phyloP scores from a whole-genome alignment of 1,140 invertebrate genomes.

The Drosophila parvula region DNA sequence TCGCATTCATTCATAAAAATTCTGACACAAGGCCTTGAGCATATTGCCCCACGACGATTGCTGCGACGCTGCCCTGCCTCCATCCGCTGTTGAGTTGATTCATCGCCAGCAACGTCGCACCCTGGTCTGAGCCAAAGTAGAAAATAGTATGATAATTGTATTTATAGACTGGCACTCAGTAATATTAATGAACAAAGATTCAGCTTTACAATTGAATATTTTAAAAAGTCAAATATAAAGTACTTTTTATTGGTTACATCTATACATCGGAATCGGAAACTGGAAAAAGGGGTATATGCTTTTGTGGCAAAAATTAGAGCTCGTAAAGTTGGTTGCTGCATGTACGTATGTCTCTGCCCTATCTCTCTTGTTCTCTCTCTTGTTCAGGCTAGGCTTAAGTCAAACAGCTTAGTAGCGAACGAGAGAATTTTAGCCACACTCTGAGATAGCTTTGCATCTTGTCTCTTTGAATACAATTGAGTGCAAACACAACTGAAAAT shows the following conservation, averaged over 20 bases:
- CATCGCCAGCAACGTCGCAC: constrained; percentile 33
- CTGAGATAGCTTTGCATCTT: too few species aligned
- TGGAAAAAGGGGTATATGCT: neutral
- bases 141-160: constrained; percentile 4
- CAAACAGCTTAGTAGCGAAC: too few species aligned
- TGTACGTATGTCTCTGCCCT: too few species aligned
- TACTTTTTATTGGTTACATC: neutral
- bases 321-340: too few species aligned
- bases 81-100: constrained; percentile 47
- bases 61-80: constrained; percentile 35
- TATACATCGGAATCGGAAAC: neutral
- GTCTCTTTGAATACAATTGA: too few species aligned
- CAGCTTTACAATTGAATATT: neutral
- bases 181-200: neutral
- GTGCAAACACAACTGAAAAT: too few species aligned
- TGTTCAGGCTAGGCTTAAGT: too few species aligned
- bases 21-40: constrained; percentile 64
- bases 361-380: too few species aligned
- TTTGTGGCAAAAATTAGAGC: too few species aligned
- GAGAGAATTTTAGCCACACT: too few species aligned
- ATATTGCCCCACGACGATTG: constrained; percentile 37
- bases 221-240: too few species aligned
- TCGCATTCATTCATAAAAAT: constrained; percentile 63
- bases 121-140: neutral
- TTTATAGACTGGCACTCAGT: neutral